Evolutionary conservation across 2,888 invertebrate genomes (phyloP).

Genomic region (Ichneumon xanthorius): DNA sequence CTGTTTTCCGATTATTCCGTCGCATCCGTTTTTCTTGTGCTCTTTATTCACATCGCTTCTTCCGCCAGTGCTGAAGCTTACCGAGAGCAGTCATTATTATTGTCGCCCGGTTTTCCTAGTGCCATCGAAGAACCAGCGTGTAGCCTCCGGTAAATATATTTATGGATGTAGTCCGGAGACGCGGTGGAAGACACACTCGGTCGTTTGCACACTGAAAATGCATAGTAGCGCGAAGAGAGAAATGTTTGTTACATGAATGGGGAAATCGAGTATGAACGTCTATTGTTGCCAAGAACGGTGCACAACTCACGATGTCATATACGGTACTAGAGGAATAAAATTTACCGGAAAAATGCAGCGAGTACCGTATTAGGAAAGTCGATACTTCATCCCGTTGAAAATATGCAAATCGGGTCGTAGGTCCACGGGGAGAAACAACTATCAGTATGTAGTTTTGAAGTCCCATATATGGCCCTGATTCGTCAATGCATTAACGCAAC

Average conservation of each 20-base stretch:
- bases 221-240: conserved; percentile 16
- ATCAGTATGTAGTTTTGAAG: background rate
- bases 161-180: conserved; percentile 36
- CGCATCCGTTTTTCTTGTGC: background rate
- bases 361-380: background rate
- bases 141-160: conserved; percentile 50
- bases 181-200: conserved; percentile 36
- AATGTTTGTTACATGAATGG: conserved; percentile 41
- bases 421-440: background rate
- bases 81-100: conserved; percentile 53
- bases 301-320: background rate
- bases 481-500: background rate
- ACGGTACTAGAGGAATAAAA: background rate
- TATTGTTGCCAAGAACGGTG: conserved; percentile 48
- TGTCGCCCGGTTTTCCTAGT: conserved; percentile 51
- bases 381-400: background rate
- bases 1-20: background rate
- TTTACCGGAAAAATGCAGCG: background rate
- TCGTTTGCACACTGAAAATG: conserved; percentile 20
- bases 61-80: background rate
- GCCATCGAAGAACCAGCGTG: conserved; percentile 19
- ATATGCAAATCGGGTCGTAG: background rate
- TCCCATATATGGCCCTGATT: background rate
- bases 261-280: conserved; percentile 53
- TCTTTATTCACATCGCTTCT: conserved; percentile 27